Percentiles rank a stretch among this genome's conserved stretches.
Evolutionary conservation across 2,113 vertebrate species (phyloP).

Genomic region (Paramormyrops kingsleyae): DNA sequence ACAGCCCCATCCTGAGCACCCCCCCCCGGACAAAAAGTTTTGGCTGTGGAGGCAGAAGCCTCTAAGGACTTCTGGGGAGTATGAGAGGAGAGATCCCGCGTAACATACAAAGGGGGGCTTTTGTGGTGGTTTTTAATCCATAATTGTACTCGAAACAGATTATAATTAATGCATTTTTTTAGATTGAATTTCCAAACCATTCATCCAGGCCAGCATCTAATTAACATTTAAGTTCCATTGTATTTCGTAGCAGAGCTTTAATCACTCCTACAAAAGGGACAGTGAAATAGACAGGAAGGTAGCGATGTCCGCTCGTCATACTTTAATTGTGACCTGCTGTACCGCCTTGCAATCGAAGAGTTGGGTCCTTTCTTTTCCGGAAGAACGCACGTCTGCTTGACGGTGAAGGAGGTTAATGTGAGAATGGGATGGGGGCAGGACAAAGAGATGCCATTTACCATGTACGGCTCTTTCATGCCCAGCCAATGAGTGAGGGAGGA

Average conservation of each 20-base stretch:
- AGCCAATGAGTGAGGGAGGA: not conserved
- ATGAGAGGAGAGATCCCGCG: not conserved
- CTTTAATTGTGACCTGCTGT: not conserved
- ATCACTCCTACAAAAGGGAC: slow-evolving; percentile 2
- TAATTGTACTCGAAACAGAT: slow-evolving; percentile 23
- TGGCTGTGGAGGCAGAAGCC: not conserved
- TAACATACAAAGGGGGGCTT: not conserved
- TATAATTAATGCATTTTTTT: slow-evolving; percentile 22
- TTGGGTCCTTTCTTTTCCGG: not conserved
- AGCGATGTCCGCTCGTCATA: not conserved
- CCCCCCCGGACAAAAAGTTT: not conserved
- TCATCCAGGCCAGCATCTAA: slow-evolving; percentile 17
- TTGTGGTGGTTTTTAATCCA: slow-evolving; percentile 12
- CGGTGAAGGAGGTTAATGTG: slow-evolving; percentile 3
- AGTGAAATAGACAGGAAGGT: not conserved
- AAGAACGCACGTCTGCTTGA: slow-evolving; percentile 4
- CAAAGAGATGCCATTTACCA: not conserved
- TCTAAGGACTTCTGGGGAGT: not conserved
- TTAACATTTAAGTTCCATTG: slow-evolving; percentile 14
- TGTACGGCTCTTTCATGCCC: not conserved
- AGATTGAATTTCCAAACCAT: slow-evolving; percentile 17
- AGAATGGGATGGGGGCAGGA: not conserved
- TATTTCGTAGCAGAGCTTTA: slow-evolving; percentile 1
- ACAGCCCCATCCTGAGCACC: not conserved
- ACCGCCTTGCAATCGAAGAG: not conserved